phyloP scores from a whole-genome alignment of 2,888 invertebrate genomes.

The Monoplex corrugatus region DNA sequence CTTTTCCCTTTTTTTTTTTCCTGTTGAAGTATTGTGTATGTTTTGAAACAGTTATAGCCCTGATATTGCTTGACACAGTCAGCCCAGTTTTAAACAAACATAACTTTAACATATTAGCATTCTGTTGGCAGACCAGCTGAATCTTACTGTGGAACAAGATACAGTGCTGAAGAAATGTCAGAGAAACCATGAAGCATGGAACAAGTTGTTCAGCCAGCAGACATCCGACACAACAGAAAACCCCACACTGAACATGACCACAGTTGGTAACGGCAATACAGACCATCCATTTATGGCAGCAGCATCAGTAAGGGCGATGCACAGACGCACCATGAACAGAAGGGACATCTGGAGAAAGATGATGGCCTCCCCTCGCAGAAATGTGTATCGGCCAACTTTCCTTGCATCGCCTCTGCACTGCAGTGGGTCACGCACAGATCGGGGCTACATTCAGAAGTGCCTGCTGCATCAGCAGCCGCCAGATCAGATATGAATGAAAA shows the following conservation, averaged over 20 bases:
- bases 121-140: constrained; percentile 47
- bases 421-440: background rate
- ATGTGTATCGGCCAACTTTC: constrained; percentile 23
- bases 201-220: background rate
- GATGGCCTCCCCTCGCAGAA: background rate
- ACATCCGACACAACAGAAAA: background rate
- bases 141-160: constrained; percentile 41
- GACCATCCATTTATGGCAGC: background rate
- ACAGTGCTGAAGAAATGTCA: constrained; percentile 34
- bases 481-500: constrained; percentile 81
- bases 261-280: background rate
- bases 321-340: background rate
- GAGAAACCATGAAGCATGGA: constrained; percentile 29
- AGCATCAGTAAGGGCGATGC: background rate
- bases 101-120: too few relatives aligned
- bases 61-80: too few relatives aligned
- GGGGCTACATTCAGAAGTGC: background rate
- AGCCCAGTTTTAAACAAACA: too few relatives aligned
- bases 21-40: too few relatives aligned
- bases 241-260: background rate
- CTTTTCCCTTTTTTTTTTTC: too few relatives aligned
- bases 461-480: background rate
- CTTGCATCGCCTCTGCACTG: constrained; percentile 39
- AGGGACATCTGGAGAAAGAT: background rate
- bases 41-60: too few relatives aligned